Conservation (phyloP, 2,888 invertebrate genomes). For the Volucella inflata region DNA sequence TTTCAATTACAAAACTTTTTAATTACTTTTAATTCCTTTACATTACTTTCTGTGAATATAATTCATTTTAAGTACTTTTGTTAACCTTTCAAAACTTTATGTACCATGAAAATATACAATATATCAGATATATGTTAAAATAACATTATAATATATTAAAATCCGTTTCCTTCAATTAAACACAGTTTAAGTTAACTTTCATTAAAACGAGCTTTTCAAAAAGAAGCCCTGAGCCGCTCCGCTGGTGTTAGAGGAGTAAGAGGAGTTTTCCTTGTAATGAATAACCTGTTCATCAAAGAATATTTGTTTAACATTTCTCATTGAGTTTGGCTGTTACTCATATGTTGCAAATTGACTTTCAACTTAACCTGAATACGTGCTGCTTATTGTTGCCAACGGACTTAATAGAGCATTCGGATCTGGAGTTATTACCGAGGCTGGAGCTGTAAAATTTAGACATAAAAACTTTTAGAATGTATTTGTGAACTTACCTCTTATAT, state of each 20-base stretch:
- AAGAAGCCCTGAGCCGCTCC: conserved; percentile 23
- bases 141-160: no score
- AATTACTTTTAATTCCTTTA: no score
- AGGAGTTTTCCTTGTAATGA: conserved; percentile 41
- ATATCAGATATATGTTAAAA: no score
- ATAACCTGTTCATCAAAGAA: conserved; percentile 28
- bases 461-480: background rate
- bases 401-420: background rate
- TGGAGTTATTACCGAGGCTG: background rate
- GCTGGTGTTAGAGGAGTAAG: conserved; percentile 26
- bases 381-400: conserved; percentile 4
- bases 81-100: no score
- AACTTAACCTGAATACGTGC: conserved; percentile 13
- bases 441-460: background rate
- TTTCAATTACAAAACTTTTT: background rate
- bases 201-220: conserved; percentile 51
- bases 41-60: no score
- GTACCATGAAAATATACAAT: no score
- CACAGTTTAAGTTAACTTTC: conserved; percentile 15
- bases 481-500: conserved; percentile 41
- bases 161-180: no score
- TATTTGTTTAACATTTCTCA: conserved; percentile 30
- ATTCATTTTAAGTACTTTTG: no score
- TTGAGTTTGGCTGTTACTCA: conserved; percentile 19
- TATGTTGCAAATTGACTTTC: conserved; percentile 31